phyloP scores from a whole-genome alignment of 2,797 vertebrate species.

The Hippocampus kuda region DNA sequence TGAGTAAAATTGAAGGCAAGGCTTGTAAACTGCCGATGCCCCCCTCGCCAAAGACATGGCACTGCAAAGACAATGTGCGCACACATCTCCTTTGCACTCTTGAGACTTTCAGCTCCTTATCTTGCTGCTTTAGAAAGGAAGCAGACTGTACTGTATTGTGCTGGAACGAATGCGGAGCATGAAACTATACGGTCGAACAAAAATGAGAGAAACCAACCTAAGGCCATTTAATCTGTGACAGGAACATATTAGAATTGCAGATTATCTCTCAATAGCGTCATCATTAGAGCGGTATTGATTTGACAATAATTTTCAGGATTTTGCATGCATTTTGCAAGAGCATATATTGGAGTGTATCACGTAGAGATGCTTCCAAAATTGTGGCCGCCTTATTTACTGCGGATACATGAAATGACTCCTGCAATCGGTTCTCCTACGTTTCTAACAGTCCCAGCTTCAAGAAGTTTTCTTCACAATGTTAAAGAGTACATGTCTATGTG shows the following conservation, averaged over 20 bases:
- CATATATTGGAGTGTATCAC: not conserved
- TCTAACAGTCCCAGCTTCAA: no score
- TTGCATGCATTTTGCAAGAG: not conserved
- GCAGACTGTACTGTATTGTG: constrained; percentile 8
- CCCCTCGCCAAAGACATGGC: constrained; percentile 64
- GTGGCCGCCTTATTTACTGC: no score
- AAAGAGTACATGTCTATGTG: no score
- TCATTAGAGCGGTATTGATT: not conserved
- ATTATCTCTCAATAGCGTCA: not conserved
- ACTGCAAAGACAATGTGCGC: constrained; percentile 58
- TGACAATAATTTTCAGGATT: not conserved
- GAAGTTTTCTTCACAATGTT: no score
- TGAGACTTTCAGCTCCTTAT: constrained; percentile 48
- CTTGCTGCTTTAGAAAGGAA: constrained; percentile 9
- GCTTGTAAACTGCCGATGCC: constrained; percentile 69
- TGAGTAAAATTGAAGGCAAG: constrained; percentile 75
- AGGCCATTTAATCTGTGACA: not conserved
- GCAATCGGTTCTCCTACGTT: no score
- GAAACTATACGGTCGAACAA: not conserved
- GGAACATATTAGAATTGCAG: not conserved
- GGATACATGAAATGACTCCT: no score
- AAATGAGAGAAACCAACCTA: not conserved
- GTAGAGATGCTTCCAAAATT: no score
- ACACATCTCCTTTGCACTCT: constrained; percentile 51
- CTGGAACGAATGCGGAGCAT: constrained; percentile 6